phyloP scores from a whole-genome alignment of 2,888 invertebrate genomes.

The Cephus nigrinus region DNA sequence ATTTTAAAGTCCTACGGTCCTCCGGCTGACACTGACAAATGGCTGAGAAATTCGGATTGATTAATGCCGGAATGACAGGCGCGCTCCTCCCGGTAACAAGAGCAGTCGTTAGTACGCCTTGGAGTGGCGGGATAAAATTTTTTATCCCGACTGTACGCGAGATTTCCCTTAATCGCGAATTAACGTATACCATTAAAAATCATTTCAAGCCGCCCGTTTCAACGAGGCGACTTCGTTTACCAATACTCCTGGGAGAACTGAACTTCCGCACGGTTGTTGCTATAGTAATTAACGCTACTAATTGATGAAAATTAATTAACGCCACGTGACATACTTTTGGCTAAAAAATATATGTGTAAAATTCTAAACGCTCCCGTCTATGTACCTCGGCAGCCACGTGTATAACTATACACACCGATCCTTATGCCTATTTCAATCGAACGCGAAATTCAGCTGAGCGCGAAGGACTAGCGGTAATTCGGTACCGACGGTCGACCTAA shows the following conservation, averaged over 20 bases:
- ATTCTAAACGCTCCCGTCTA: too few species aligned
- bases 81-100: constrained; percentile 12
- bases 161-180: not conserved
- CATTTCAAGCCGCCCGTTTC: not conserved
- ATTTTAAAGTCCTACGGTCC: constrained; percentile 45
- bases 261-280: not conserved
- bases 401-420: not conserved
- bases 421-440: too few species aligned
- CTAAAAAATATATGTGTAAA: too few species aligned
- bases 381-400: not conserved
- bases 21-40: constrained; percentile 52
- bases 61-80: constrained; percentile 41
- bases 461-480: too few species aligned
- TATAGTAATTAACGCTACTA: not conserved
- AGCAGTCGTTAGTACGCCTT: not conserved
- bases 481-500: too few species aligned
- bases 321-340: too few species aligned
- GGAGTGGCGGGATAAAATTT: constrained; percentile 9
- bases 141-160: constrained; percentile 8
- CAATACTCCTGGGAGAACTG: not conserved
- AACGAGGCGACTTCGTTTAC: not conserved
- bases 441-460: too few species aligned
- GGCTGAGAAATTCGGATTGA: constrained; percentile 48
- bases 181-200: not conserved
- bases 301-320: too few species aligned